A percentile compares a stretch with the other conserved stretches of the same genome.
Conservation (phyloP, 2,113 vertebrate genomes). For the Setophaga coronata region DNA sequence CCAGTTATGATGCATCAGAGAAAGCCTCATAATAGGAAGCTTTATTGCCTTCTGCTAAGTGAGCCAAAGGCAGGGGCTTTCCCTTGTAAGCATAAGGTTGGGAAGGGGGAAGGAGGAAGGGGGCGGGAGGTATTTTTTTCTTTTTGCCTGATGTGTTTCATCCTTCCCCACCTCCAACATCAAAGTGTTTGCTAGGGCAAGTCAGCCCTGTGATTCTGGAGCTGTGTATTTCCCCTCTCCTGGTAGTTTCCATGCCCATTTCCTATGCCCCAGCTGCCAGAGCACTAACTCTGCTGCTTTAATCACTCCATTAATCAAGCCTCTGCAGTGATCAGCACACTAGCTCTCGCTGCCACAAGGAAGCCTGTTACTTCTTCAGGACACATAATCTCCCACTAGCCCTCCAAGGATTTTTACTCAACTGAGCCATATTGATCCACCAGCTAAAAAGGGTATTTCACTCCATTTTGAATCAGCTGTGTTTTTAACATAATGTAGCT, state of each 20-base stretch:
- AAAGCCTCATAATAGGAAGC: conserved; percentile 56
- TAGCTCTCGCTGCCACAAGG: conserved; percentile 46
- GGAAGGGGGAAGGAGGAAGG: neutral
- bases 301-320: conserved; percentile 69
- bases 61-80: conserved; percentile 55
- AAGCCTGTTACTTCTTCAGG: conserved; percentile 69
- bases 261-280: conserved; percentile 67
- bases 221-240: conserved; percentile 60
- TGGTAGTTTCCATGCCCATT: conserved; percentile 64
- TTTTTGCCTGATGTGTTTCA: conserved; percentile 69
- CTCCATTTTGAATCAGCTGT: neutral
- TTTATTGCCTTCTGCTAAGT: conserved; percentile 64
- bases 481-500: conserved; percentile 16
- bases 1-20: conserved; percentile 60
- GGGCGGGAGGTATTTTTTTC: neutral
- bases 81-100: conserved; percentile 18
- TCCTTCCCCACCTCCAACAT: conserved; percentile 69
- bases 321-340: conserved; percentile 51
- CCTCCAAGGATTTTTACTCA: conserved; percentile 44
- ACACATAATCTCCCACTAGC: conserved; percentile 57
- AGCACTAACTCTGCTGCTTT: conserved; percentile 59
- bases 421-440: conserved; percentile 25
- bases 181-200: conserved; percentile 64
- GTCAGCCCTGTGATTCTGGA: conserved; percentile 51
- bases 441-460: conserved; percentile 33